Base-by-base conservation (phyloP, 1,140 invertebrate genomes). In the Acyrthosiphon pisum region DNA sequence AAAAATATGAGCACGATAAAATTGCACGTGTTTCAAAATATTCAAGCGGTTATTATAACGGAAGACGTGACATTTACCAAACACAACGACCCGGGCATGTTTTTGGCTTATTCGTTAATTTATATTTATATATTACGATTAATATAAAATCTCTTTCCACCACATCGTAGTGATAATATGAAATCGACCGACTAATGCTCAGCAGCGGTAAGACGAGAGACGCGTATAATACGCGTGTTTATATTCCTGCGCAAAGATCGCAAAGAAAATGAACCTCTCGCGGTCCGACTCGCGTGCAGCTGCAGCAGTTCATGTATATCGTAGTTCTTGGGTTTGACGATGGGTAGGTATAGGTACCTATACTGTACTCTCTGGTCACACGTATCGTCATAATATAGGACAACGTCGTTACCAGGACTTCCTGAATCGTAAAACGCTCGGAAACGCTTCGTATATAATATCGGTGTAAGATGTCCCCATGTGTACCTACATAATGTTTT, bases 41-140 rank as follows among this genome's bases (percentile, higher is more conserved):
- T 30, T 60, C 30, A 9, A 60, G 26, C 23, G 41, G 4, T 41
- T 3, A 60, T 76, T 20, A n/a, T n/a, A n/a, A 18, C 30, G 4
- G 60, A n/a, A 4, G 30, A 76, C 6, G n/a, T 76, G 60, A n/a
- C 30, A n/a, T 76, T 76, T 76, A 90, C 89, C 89, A 90, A n/a
- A 90, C 11, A 44, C 37, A 90, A 44, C 14, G 89, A 90, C 56
- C 89, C 53, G 41, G 89, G 89, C 89, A 90, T 90, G 20, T 50
- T 89, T 35, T 53, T 14, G 46, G 18, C 23, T 76, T 76, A 76
- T n/a, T 76, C 60, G 60, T 76, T n/a, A n/a, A n/a, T 76, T n/a
- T 18, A 2, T 14, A 68, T 68, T 18, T 60, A 56, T 23, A 1
- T 56, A 60, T 30, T 11, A n/a, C 22, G 14, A 60, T 18, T 6